phyloP scores from a whole-genome alignment of 2,797 vertebrate species.

The Dendrocincla fuliginosa region DNA sequence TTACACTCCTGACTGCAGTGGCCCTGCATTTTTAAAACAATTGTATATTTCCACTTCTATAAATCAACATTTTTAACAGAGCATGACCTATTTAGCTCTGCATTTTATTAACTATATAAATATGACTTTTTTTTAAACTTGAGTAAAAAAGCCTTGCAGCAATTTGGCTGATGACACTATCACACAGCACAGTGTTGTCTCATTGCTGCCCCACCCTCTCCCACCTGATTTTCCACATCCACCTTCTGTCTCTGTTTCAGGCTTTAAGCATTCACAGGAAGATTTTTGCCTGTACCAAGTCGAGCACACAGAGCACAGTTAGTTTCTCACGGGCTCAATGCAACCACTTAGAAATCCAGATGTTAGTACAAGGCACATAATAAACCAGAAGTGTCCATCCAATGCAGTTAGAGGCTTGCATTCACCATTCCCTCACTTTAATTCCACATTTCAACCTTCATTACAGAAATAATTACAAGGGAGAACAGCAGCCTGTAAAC shows the following conservation, averaged over 20 bases:
- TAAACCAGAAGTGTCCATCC: not conserved
- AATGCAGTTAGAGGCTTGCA: not conserved
- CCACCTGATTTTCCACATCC: not conserved
- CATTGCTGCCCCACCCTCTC: not conserved
- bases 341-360: not conserved
- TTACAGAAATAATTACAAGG: not conserved
- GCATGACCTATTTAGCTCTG: not conserved
- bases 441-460: not conserved
- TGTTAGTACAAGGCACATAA: not conserved
- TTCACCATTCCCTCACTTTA: not conserved
- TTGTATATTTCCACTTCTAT: not conserved
- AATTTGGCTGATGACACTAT: not conserved
- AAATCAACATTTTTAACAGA: not conserved
- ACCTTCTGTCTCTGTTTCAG: not conserved
- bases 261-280: not conserved
- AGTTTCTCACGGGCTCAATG: not conserved
- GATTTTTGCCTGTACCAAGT: not conserved
- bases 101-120: not conserved
- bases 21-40: not conserved
- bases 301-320: not conserved
- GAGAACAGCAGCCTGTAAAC: not conserved
- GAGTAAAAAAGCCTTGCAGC: not conserved
- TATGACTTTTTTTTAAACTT: not conserved
- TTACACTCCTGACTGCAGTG: not conserved
- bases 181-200: accelerated